A percentile compares a stretch with the other conserved stretches of the same genome.
phyloP scores from a whole-genome alignment of 2,113 vertebrate genomes.

The Lates calcarifer region DNA sequence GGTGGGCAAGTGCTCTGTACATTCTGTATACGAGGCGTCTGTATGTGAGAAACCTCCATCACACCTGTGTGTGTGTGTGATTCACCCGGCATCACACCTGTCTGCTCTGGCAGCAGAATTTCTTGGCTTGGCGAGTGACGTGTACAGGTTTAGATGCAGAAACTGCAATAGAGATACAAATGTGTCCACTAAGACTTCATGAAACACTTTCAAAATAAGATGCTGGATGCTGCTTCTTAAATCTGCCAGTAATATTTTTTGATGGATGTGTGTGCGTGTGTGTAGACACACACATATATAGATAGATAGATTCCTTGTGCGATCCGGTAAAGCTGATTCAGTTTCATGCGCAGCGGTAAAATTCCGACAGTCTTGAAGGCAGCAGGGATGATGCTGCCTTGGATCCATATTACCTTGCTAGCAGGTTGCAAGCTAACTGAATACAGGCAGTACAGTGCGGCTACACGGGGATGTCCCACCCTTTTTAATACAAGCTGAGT shows the following conservation, averaged over 20 bases:
- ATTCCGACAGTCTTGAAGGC: constrained; percentile 69
- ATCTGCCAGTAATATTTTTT: background rate
- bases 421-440: constrained; percentile 62
- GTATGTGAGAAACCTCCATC: too few species aligned
- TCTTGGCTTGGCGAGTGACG: background rate
- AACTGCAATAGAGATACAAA: background rate
- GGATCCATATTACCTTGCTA: constrained; percentile 59
- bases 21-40: too few species aligned
- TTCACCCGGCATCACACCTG: background rate
- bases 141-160: background rate
- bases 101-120: background rate
- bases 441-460: constrained; percentile 5
- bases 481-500: constrained; percentile 19
- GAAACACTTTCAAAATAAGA: background rate
- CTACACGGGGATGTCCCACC: constrained; percentile 42
- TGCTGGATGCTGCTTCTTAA: background rate
- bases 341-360: background rate
- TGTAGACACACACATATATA: too few species aligned
- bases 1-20: too few species aligned
- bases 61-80: too few species aligned
- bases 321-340: too few species aligned
- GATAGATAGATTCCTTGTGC: too few species aligned
- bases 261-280: too few species aligned
- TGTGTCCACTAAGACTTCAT: background rate
- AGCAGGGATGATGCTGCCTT: constrained; percentile 60